phyloP scores from a whole-genome alignment of 2,797 vertebrate genomes.

The Neoniphon sammara region DNA sequence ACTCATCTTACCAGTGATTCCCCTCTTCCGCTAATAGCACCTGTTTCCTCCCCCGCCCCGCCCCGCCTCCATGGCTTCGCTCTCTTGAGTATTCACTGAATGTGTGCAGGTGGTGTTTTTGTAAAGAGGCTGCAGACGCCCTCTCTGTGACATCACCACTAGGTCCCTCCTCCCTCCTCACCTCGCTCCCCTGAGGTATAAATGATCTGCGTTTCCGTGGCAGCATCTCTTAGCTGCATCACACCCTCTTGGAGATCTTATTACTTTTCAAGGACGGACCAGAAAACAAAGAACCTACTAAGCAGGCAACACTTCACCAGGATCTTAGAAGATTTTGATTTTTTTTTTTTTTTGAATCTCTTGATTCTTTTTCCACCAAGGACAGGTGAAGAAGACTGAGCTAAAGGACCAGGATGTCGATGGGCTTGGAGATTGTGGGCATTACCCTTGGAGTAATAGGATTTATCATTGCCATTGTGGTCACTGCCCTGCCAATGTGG shows the following conservation, averaged over 20 bases:
- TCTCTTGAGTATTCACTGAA: conserved; percentile 38
- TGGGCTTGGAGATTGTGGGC: conserved; percentile 93
- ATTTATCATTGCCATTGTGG: conserved; percentile 87
- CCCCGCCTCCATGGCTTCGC: conserved; percentile 18
- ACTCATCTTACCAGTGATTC: conserved; percentile 9
- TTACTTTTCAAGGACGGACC: conserved; percentile 7
- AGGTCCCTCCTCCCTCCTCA: conserved; percentile 70
- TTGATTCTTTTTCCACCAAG: neutral
- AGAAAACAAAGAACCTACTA: conserved; percentile 16
- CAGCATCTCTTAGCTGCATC: conserved; percentile 62
- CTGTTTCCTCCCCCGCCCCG: conserved; percentile 24
- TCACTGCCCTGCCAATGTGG: conserved; percentile 93
- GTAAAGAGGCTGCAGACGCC: conserved; percentile 37
- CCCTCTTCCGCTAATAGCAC: conserved; percentile 19
- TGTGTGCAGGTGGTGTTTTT: conserved; percentile 55
- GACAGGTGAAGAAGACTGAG: conserved; percentile 6
- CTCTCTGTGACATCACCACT: conserved; percentile 71
- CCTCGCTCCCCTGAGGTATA: conserved; percentile 71
- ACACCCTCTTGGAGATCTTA: conserved; percentile 53
- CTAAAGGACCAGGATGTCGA: conserved; percentile 85
- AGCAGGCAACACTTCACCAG: conserved; percentile 2
- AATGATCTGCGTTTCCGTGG: conserved; percentile 75
- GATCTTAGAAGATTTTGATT: neutral
- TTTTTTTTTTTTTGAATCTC: neutral
- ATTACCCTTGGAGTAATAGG: conserved; percentile 87